Evolutionary conservation across 92 coral and sea anemone genomes (phyloP), one percentile per base, ranked within the genome.

Genomic region (Paragorgia papillata): DNA sequence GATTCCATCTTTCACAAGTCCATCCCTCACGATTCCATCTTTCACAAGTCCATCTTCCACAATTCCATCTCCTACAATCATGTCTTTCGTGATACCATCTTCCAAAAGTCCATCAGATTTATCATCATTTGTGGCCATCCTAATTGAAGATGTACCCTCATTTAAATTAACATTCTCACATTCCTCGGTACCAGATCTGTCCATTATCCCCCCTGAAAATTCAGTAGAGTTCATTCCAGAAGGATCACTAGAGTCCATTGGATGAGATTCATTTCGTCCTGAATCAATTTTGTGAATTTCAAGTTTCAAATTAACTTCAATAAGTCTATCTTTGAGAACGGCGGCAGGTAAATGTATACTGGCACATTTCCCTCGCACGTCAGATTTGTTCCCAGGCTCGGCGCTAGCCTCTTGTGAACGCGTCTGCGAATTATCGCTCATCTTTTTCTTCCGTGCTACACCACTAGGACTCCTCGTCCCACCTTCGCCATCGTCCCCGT

Each of bases 401-500:
- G 35, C 29, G 75, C 41, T 68, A 2, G 30, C 24, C 89, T 74
- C 43, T 62, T 81, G 34, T 86, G 51, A 31, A 90, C 44, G 17
- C 87, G 92, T 43, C 69, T 84, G 14, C 69, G 86, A 34, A 89
- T 46, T 9, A 80, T 53, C 81, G 32, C 84, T 86, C 84, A 86
- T 71, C 44, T 75, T 85, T 19, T 46, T 61, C 49, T 55, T 66
- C 41, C 78, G 53, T 12, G 65, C 78, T 24, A 71, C 65, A 41
- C 80, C 88, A 57, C 69, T 69, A 13, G 90, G 83, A 15, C 83
- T 82, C 9, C 39, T 80, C 13, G 80, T 88, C 26, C 88, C 88
- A 32, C 87, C 90, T 50, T 86, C 83, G 15, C 89, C 66, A 82
- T 87, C 96, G 33, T 94, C 98, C 21, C 98, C 97, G 53, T 94